Evolutionary conservation across 1,140 invertebrate genomes (phyloP).

Genomic region (Diachasma alloeum): DNA sequence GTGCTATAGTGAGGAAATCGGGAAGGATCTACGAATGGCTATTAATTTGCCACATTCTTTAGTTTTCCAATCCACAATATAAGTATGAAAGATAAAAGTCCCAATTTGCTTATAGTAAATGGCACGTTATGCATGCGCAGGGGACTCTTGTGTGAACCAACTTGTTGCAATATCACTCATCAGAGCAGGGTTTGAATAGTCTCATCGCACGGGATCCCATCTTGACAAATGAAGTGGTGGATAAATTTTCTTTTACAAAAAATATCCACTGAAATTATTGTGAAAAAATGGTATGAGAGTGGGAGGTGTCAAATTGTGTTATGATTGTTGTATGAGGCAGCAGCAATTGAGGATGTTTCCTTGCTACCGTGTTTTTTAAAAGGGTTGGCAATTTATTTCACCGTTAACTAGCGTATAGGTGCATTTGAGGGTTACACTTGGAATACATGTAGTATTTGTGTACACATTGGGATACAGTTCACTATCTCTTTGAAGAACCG

Average conservation of each 20-base stretch:
- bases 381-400: slow-evolving; percentile 25
- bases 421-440: neutral
- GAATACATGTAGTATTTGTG: neutral
- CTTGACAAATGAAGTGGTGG: too few relatives aligned
- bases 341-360: neutral
- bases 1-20: neutral
- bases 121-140: too few relatives aligned
- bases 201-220: too few relatives aligned
- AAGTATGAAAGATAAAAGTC: slow-evolving; percentile 57
- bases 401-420: neutral
- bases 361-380: slow-evolving; percentile 21
- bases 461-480: neutral
- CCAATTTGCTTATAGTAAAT: too few relatives aligned
- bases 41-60: slow-evolving; percentile 58
- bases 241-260: too few relatives aligned
- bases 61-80: slow-evolving; percentile 50
- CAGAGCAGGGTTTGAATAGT: too few relatives aligned
- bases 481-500: slow-evolving; percentile 24
- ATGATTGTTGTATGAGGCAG: too few relatives aligned
- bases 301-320: too few relatives aligned
- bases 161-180: too few relatives aligned
- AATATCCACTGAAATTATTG: too few relatives aligned
- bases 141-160: too few relatives aligned
- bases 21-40: slow-evolving; percentile 47
- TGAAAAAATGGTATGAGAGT: too few relatives aligned